Evolutionary conservation across 1,140 invertebrate species (phyloP), one percentile per base, ranked within the genome.

Genomic region (Drosophila carrolli): DNA sequence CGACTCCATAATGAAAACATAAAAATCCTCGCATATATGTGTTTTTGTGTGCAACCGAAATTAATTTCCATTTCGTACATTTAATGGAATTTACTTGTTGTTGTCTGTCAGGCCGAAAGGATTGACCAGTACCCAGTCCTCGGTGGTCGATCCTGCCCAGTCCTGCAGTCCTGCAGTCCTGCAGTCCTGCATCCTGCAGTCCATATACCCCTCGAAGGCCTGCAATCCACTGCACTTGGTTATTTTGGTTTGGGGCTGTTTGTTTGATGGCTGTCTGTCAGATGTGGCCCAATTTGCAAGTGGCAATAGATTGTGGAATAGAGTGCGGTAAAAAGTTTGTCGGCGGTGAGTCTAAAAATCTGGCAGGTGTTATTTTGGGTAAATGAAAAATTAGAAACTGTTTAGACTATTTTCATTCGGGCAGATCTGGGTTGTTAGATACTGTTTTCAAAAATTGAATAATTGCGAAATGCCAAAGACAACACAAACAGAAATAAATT

Each of bases 31-130:
- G 32, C 65, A 51, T 40, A 51, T 70, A 37, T 70, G 40, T 65
- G 32, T 38, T 68, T 40, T 35, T 16, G 59, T 58, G 32, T 61
- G 65, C 29, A 67, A 62, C 65, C 40, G 57, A 82, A 84, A 85
- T 84, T 85, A 84, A 84, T 84, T 84, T 81, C 74, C 77, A 85
- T 85, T 85, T 84, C 73, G 77, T 78, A 76, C 59, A 66, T 77
- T 81, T 85, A 84, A 84, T 84, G 81, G 81, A 81, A 74, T 84
- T 84, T 74, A 74, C 81, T 85, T 84, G 81, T 84, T 83, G 75
- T 73, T 83, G 75, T 67, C 46, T 70, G 71, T 83, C 80, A 82
- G 72, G 50, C 29, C 65, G 41, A 57, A 65, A 71, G 67, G 65
- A 41, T 71, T 58, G 51, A 37, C 44, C 14, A 29, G n/a, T 16